phyloP scores from a whole-genome alignment of 2,888 invertebrate species.

The Pocota personata region DNA sequence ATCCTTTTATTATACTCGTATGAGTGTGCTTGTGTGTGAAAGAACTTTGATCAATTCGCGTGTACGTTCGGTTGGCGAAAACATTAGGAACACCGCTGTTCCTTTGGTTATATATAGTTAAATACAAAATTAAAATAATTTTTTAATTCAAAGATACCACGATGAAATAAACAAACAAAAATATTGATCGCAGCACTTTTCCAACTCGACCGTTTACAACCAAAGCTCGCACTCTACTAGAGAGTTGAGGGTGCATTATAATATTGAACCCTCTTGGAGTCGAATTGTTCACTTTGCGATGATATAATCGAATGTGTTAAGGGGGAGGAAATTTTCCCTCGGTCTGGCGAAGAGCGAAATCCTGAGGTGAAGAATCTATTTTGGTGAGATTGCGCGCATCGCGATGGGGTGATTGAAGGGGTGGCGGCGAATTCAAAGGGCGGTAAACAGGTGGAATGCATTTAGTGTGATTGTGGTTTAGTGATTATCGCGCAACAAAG shows the following conservation, averaged over 20 bases:
- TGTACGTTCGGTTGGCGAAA: constrained; percentile 56
- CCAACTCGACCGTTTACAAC: constrained; percentile 82
- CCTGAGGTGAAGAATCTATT: constrained; percentile 2
- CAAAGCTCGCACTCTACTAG: constrained; percentile 83
- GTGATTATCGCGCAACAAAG: constrained; percentile 17
- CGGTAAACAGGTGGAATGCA: constrained; percentile 61
- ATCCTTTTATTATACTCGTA: constrained; percentile 42
- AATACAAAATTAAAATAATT: background rate
- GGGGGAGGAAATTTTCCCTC: constrained; percentile 11
- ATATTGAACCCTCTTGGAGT: constrained; percentile 75
- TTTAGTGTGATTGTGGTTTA: constrained; percentile 48
- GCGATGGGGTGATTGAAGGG: background rate
- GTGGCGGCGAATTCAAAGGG: constrained; percentile 62
- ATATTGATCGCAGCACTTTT: constrained; percentile 75
- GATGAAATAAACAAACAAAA: constrained; percentile 69
- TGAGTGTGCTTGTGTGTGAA: constrained; percentile 20
- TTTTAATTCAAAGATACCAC: constrained; percentile 50
- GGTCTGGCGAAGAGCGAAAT: background rate
- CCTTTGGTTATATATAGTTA: constrained; percentile 53
- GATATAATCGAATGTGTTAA: constrained; percentile 62
- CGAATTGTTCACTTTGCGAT: constrained; percentile 52
- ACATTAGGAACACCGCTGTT: constrained; percentile 53
- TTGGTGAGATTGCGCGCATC: constrained; percentile 62
- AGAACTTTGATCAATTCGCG: constrained; percentile 60
- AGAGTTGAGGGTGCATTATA: constrained; percentile 79